phyloP scores from a whole-genome alignment of 2,888 invertebrate genomes.

The Chironomus riparius region DNA sequence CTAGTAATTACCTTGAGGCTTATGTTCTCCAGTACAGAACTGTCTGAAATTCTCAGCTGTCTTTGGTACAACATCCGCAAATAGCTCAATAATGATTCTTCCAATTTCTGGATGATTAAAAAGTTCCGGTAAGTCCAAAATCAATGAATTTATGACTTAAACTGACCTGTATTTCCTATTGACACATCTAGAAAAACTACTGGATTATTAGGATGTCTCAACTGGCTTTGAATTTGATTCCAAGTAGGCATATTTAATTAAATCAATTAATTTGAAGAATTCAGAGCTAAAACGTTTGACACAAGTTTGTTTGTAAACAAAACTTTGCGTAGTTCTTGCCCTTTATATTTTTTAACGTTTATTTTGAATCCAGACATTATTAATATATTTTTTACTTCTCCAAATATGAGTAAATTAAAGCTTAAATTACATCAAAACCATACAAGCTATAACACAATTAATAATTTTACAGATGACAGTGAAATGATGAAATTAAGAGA shows the following conservation, averaged over 20 bases:
- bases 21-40: slow-evolving; percentile 96
- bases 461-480: too few species aligned
- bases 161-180: slow-evolving; percentile 52
- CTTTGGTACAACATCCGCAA: slow-evolving; percentile 92
- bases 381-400: too few species aligned
- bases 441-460: too few species aligned
- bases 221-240: slow-evolving; percentile 87
- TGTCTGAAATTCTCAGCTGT: slow-evolving; percentile 97
- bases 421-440: too few species aligned
- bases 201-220: slow-evolving; percentile 88
- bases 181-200: slow-evolving; percentile 61
- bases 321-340: too few species aligned
- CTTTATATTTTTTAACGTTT: too few species aligned
- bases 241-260: slow-evolving; percentile 71
- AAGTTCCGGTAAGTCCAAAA: slow-evolving; percentile 59
- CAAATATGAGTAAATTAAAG: too few species aligned
- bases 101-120: slow-evolving; percentile 72
- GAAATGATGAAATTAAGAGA: too few species aligned
- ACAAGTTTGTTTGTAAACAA: too few species aligned
- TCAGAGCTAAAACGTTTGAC: too few species aligned
- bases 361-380: too few species aligned
- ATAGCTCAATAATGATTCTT: slow-evolving; percentile 94
- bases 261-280: too few species aligned
- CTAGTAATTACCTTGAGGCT: slow-evolving; percentile 73
- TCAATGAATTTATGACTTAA: slow-evolving; percentile 29